Conservation (phyloP, 2,888 invertebrate genomes). For the Spodoptera picta region DNA sequence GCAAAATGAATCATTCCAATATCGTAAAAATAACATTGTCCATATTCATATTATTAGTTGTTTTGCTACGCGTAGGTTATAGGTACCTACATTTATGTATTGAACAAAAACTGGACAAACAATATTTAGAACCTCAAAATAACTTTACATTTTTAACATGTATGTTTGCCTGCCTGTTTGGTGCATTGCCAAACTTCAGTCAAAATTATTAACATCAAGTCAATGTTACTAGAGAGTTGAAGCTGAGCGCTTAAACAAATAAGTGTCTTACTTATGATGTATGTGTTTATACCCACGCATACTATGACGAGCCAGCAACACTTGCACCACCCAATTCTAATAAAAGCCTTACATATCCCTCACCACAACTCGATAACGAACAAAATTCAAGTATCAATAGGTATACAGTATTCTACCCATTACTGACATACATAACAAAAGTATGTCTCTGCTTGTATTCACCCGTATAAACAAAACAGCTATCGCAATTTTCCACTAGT, state of each 20-base stretch:
- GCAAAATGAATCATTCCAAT: constrained; percentile 15
- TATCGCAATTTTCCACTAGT: constrained; percentile 71
- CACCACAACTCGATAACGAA: constrained; percentile 65
- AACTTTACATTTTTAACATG: constrained; percentile 16
- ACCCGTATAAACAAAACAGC: constrained; percentile 69
- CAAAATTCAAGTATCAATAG: constrained; percentile 64
- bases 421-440: constrained; percentile 60
- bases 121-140: constrained; percentile 17
- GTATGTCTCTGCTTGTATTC: constrained; percentile 67
- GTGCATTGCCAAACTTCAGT: constrained; percentile 52
- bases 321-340: constrained; percentile 52
- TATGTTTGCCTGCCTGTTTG: constrained; percentile 28
- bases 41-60: constrained; percentile 1
- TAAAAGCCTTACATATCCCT: constrained; percentile 55
- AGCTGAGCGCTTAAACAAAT: constrained; percentile 33
- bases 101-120: constrained; percentile 22
- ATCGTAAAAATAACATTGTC: constrained; percentile 12
- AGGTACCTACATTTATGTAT: not conserved
- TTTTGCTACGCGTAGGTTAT: too few relatives aligned
- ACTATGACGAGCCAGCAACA: constrained; percentile 46
- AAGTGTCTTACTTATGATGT: constrained; percentile 29
- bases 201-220: constrained; percentile 25
- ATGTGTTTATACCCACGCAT: constrained; percentile 39
- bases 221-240: constrained; percentile 27
- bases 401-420: constrained; percentile 58